Evolutionary conservation across 1,140 invertebrate species (phyloP).

Genomic region (Halictus rubicundus): DNA sequence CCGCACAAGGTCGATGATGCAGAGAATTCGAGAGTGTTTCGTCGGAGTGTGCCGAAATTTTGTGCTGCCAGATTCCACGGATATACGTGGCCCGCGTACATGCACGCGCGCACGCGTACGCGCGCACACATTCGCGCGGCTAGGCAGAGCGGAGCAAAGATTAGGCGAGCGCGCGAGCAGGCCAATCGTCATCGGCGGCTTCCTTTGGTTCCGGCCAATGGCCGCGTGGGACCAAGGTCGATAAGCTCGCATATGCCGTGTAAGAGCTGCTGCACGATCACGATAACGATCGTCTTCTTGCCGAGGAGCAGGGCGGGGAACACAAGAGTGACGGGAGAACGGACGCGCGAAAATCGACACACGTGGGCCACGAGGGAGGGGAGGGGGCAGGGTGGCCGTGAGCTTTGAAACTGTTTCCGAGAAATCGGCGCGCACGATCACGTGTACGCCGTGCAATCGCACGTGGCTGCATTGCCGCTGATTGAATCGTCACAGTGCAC

Average conservation of each 20-base stretch:
- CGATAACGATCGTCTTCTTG: constrained; percentile 17
- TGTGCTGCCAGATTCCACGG: constrained; percentile 28
- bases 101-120: neutral
- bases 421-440: constrained; percentile 23
- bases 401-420: constrained; percentile 51
- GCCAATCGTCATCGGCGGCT: constrained; percentile 67
- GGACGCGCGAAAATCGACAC: constrained; percentile 42
- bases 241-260: constrained; percentile 56
- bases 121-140: neutral
- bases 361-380: constrained; percentile 19
- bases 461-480: neutral
- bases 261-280: constrained; percentile 48
- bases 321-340: constrained; percentile 6
- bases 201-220: constrained; percentile 74
- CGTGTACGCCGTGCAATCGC: constrained; percentile 1
- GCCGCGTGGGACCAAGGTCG: constrained; percentile 78
- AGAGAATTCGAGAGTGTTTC: constrained; percentile 40
- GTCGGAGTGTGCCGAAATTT: constrained; percentile 14
- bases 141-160: neutral
- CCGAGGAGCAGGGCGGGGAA: constrained; percentile 5
- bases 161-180: constrained; percentile 13
- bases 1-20: constrained; percentile 74
- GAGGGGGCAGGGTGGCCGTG: constrained; percentile 48
- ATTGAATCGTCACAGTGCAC: too few species aligned
- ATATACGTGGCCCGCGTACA: neutral